Base-by-base conservation (phyloP, 2,888 invertebrate genomes). In the Melanostoma scalare region DNA sequence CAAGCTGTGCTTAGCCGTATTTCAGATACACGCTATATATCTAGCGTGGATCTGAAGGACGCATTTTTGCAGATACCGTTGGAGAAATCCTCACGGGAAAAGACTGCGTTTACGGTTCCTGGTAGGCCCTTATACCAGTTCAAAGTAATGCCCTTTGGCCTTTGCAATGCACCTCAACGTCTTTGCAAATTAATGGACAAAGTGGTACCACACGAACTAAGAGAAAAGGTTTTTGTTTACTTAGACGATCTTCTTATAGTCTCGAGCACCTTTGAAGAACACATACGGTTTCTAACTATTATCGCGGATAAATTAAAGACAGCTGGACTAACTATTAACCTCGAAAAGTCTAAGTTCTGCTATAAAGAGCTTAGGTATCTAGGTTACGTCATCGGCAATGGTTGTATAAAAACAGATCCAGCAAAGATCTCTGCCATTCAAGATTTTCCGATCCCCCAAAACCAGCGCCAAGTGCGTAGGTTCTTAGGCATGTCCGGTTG, bases 401-500 rank as follows among this genome's bases (percentile, higher is more conserved):
- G 79, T 74, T 2, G 80, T 69, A 30, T 20, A 20, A 20, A 20
- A 20, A 20, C 20, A 20, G 20, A 20, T 20, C 20, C 20, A 1
- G 20, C 20, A 67, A 77, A 1, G 53, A 0, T 79, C 71, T 6
- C 80, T 67, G n/a, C 2, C 65, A 10, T 82, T 1, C 20, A 20
- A 20, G 20, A 20, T 20, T 20, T 20, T 20, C 20, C 20, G 20
- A 20, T 20, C 20, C 20, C 20, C 20, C 86, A 4, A 78, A 68
- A 30, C 61, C 50, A 65, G 4, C 50, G 78, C 30, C 75, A 86
- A 40, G 78, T 86, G 0, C 38, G 86, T 3, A 69, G 85, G 6
- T 85, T 86, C n/a, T 31, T 86, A 1, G 85, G 86, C 0, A 78
- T 85, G 42, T 85, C 85, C 3, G 85, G 85, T 0, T 86, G 85